A percentile compares a stretch with the other conserved stretches of the same genome.
Conservation (phyloP, 2,888 invertebrate genomes). For the Zygothrica quintamaculata region DNA sequence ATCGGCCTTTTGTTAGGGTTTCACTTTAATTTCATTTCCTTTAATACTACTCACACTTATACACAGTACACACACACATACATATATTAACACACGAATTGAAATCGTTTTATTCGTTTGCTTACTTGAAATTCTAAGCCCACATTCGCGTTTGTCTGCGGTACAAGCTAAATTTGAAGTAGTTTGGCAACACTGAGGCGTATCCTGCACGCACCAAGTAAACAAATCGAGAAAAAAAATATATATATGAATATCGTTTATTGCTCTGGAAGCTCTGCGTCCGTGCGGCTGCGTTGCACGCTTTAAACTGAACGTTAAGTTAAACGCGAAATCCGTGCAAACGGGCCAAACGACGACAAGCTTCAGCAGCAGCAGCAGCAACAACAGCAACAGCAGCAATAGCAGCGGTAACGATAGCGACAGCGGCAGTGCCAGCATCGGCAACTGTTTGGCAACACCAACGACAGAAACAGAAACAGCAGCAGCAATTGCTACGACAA, state of each 20-base stretch:
- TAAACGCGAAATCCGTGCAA: constrained; percentile 71
- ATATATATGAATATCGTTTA: constrained; percentile 21
- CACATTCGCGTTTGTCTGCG: constrained; percentile 27
- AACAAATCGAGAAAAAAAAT: constrained; percentile 20
- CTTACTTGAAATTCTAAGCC: constrained; percentile 65
- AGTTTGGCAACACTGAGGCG: constrained; percentile 16
- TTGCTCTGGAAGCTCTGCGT: constrained; percentile 58
- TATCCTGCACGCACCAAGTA: constrained; percentile 40
- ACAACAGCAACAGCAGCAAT: constrained; percentile 28
- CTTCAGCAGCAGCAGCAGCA: constrained; percentile 11
- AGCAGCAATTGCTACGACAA: constrained; percentile 24
- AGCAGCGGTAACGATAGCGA: constrained; percentile 32
- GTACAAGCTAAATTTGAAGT: constrained; percentile 31
- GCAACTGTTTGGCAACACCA: constrained; percentile 51
- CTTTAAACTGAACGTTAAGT: constrained; percentile 72
- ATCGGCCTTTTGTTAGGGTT: constrained; percentile 32
- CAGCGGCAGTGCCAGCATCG: constrained; percentile 39
- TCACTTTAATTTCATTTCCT: constrained; percentile 48
- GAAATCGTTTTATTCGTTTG: constrained; percentile 27
- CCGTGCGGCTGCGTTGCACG: constrained; percentile 78
- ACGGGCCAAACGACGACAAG: constrained; percentile 38
- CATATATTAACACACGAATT: neutral
- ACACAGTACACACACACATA: neutral
- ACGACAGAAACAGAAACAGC: constrained; percentile 20
- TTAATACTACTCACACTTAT: constrained; percentile 21